These are phyloP conservation scores for Apodemia mormo DNA, from an alignment of 2,888 invertebrate species.

Conservation along the genomic window DNA sequence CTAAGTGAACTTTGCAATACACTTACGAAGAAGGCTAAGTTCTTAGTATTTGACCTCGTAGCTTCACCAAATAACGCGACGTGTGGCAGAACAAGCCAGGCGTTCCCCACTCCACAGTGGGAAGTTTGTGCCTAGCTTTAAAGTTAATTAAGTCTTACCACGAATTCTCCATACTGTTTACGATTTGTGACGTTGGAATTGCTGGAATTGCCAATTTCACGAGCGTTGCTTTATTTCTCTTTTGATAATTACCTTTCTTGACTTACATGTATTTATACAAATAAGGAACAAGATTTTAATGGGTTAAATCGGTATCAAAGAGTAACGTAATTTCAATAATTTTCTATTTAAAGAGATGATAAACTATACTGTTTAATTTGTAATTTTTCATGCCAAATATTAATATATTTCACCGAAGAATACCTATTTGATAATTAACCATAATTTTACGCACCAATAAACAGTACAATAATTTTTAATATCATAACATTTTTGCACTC, in stretches of 20 bases:
- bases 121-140: constrained; percentile 64
- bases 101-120: constrained; percentile 41
- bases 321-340: neutral
- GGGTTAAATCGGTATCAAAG: neutral
- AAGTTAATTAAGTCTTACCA: constrained; percentile 61
- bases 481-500: too few species aligned
- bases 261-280: neutral
- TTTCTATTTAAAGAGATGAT: neutral
- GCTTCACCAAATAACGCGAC: constrained; percentile 54
- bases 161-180: constrained; percentile 50
- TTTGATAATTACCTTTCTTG: neutral
- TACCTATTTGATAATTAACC: too few species aligned
- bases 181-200: constrained; percentile 46
- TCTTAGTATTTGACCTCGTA: constrained; percentile 56
- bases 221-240: neutral
- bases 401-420: too few species aligned
- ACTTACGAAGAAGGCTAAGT: constrained; percentile 56
- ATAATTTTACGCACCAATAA: too few species aligned
- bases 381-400: too few species aligned
- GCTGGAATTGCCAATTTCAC: constrained; percentile 8
- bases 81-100: constrained; percentile 45
- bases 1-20: constrained; percentile 57
- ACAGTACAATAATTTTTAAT: too few species aligned
- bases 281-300: neutral
- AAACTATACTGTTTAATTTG: neutral